phyloP scores from a whole-genome alignment of 2,888 invertebrate genomes.

The Noctua pronuba region DNA sequence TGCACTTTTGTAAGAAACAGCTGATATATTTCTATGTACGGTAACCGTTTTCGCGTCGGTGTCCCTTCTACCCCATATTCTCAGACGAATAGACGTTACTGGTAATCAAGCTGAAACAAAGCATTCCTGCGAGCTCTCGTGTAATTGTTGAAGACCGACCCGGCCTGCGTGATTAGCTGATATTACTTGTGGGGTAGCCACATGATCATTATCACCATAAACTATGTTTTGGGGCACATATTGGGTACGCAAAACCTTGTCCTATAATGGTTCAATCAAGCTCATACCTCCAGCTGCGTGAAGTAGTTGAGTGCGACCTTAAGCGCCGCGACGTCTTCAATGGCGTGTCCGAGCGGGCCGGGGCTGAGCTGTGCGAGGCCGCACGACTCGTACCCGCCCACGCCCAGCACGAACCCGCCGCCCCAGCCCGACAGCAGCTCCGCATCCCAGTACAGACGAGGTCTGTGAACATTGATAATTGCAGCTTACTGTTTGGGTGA shows the following conservation, averaged over 20 bases:
- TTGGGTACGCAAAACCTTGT: background rate
- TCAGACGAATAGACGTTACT: background rate
- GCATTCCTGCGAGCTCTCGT: background rate
- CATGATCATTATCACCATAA: background rate
- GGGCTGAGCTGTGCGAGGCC: conserved; percentile 93
- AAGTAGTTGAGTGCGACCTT: conserved; percentile 96
- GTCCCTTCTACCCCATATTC: no score
- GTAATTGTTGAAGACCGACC: background rate
- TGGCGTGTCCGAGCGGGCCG: conserved; percentile 91
- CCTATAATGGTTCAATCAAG: background rate
- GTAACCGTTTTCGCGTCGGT: no score
- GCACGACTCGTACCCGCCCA: conserved; percentile 95
- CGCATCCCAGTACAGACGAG: conserved; percentile 81
- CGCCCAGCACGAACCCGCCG: conserved; percentile 93
- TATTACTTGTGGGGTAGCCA: background rate
- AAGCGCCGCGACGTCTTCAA: conserved; percentile 93
- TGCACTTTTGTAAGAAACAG: no score
- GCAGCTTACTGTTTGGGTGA: background rate
- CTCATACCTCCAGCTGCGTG: conserved; percentile 94
- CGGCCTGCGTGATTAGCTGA: background rate
- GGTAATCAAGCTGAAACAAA: background rate
- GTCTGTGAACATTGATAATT: conserved; percentile 69
- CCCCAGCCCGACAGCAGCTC: conserved; percentile 78
- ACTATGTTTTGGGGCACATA: background rate
- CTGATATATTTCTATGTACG: no score